Evolutionary conservation across 2,113 vertebrate species (phyloP), one percentile per base, ranked within the genome.

Genomic region (Brachionichthys hirsutus): DNA sequence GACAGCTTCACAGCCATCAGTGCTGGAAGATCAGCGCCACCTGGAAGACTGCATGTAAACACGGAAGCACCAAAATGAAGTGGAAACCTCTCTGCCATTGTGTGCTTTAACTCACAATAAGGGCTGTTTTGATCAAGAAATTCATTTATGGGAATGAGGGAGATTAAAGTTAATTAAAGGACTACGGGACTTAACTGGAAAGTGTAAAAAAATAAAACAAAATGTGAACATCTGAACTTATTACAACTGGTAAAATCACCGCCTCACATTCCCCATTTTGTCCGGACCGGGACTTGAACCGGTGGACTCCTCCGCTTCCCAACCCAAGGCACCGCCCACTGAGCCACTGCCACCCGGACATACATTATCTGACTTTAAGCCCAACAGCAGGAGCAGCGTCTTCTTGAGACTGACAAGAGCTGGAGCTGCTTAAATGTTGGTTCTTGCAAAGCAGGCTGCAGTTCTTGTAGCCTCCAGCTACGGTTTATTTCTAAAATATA

Each of bases 341-440:
- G 81, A 65, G 70, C 78, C 72, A 83, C 85, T 87, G 76, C 57
- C 22, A 46, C 36, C 54, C 0, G 18, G 42, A 22, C 24, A 51
- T 54, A 46, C 71, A 55, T 75, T 66, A 47, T 36, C 70, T 59
- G 73, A 38, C 66, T 64, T 71, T 85, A 70, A 78, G 77, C 30
- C 63, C 62, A 67, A 77, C 70, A 83, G 66, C 13, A 11, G 49
- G 41, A 45, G 44, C 7, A 30, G 43, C 55, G 72, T 54, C 63
- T 71, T 17, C 2, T 56, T 66, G 55, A 16, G 9, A 62, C 41
- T 50, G 48, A 62, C 62, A 34, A 24, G 43, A 6, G 15, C 24
- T 38, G 58, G 20, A 54, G 61, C 62, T 64, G 54, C 30, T 52
- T 24, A 66, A 62, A 64, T 40, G 19, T 66, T 22, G 56, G n/a